Evolutionary conservation across 2,888 invertebrate genomes (phyloP).

Genomic region (Scaptomyza cyrtandrae): DNA sequence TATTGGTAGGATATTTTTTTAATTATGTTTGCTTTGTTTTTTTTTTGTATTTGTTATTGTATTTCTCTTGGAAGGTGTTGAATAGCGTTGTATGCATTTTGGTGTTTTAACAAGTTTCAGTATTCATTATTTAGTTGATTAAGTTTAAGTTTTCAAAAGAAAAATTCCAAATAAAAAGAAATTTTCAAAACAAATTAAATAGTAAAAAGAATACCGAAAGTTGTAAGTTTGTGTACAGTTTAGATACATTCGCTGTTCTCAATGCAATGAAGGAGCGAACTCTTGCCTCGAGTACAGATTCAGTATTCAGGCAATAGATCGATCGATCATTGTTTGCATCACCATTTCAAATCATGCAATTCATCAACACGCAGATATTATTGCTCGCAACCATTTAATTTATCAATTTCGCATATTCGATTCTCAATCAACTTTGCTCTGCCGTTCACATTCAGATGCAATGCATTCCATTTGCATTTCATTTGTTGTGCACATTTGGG

Average conservation of each 20-base stretch:
- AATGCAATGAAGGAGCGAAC: constrained; percentile 76
- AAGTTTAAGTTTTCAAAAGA: constrained; percentile 16
- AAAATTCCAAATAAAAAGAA: constrained; percentile 2
- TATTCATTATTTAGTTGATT: constrained; percentile 52
- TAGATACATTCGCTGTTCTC: constrained; percentile 71
- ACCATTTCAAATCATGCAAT: constrained; percentile 80
- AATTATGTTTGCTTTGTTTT: constrained; percentile 40
- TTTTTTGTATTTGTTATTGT: constrained; percentile 35
- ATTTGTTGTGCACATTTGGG: constrained; percentile 68
- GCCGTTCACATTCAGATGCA: constrained; percentile 59
- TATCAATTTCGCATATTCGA: constrained; percentile 52
- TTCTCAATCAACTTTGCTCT: constrained; percentile 51
- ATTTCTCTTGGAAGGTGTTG: constrained; percentile 52
- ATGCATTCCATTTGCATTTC: constrained; percentile 59
- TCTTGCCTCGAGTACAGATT: constrained; percentile 55
- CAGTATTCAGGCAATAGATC: constrained; percentile 76
- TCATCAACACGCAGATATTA: constrained; percentile 85
- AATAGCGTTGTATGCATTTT: constrained; percentile 59
- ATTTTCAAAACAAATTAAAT: background rate
- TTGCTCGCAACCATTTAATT: constrained; percentile 84
- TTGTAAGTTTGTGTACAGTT: constrained; percentile 47
- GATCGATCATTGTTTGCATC: constrained; percentile 82
- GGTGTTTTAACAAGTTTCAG: constrained; percentile 57
- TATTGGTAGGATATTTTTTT: constrained; percentile 59
- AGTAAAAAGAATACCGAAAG: constrained; percentile 61